A percentile compares a stretch with the other conserved stretches of the same genome.
Conservation (phyloP, 1,140 invertebrate genomes). For the Nymphalis io region DNA sequence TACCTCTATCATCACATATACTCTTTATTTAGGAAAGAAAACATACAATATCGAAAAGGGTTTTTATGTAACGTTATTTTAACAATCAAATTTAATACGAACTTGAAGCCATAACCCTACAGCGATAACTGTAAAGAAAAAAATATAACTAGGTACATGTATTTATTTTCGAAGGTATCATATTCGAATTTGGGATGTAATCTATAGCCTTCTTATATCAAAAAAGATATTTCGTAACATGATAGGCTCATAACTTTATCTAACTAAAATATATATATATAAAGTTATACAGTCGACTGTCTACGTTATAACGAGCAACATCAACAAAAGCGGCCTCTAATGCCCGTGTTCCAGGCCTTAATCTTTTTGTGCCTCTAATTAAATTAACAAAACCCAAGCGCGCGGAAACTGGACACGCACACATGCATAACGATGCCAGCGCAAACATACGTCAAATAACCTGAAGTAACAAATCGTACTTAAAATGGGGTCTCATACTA, state of each 20-base stretch:
- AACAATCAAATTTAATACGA: no score
- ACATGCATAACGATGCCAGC: slow-evolving; percentile 37
- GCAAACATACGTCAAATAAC: slow-evolving; percentile 7
- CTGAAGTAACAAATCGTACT: neutral
- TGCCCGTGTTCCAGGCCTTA: slow-evolving; percentile 73
- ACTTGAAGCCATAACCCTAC: no score
- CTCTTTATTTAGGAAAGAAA: slow-evolving; percentile 26
- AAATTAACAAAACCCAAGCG: slow-evolving; percentile 79
- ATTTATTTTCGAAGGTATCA: no score
- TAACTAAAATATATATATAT: slow-evolving; percentile 9
- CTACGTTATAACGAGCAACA: slow-evolving; percentile 40
- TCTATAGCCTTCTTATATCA: neutral
- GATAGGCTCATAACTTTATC: neutral
- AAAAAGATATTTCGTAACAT: neutral
- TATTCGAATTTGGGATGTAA: no score
- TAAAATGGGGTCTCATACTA: neutral
- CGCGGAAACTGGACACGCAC: slow-evolving; percentile 77
- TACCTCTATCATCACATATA: slow-evolving; percentile 34
- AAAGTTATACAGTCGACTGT: slow-evolving; percentile 11
- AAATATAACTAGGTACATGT: no score
- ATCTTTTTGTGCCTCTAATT: slow-evolving; percentile 80
- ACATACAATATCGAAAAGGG: slow-evolving; percentile 14
- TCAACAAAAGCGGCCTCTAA: slow-evolving; percentile 70
- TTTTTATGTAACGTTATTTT: neutral
- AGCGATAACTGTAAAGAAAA: no score